Conservation (phyloP, 2,797 vertebrate species). For the Mus spretus region DNA sequence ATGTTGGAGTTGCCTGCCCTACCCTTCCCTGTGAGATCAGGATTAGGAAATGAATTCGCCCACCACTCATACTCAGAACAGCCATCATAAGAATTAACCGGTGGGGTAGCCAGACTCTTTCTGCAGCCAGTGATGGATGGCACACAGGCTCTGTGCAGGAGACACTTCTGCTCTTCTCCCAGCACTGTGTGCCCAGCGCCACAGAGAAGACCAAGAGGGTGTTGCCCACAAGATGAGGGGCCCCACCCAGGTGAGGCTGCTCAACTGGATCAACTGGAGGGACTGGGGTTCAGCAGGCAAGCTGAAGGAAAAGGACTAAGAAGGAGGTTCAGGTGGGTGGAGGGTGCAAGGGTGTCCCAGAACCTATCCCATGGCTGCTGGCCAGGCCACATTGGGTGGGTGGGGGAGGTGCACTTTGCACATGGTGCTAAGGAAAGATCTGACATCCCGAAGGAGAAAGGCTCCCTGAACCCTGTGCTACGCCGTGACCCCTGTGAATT, state of each 20-base stretch:
- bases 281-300: neutral
- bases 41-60: neutral
- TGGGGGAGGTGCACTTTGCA: too few relatives aligned
- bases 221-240: neutral
- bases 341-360: neutral
- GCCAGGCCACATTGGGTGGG: neutral
- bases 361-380: neutral
- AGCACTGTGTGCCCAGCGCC: neutral
- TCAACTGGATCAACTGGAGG: neutral
- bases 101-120: neutral
- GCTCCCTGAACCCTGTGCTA: neutral
- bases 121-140: neutral
- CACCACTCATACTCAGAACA: neutral
- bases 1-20: neutral
- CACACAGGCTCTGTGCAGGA: neutral
- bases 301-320: neutral
- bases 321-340: rapidly evolving
- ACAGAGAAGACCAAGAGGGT: neutral
- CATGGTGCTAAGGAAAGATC: neutral
- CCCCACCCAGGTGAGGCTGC: neutral
- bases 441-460: neutral
- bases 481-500: neutral
- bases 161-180: neutral
- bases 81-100: neutral
- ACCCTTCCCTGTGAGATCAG: neutral